A percentile compares a stretch with the other conserved stretches of the same genome.
Evolutionary conservation across 2,888 invertebrate genomes (phyloP).

Genomic region (Neoascia interrupta): DNA sequence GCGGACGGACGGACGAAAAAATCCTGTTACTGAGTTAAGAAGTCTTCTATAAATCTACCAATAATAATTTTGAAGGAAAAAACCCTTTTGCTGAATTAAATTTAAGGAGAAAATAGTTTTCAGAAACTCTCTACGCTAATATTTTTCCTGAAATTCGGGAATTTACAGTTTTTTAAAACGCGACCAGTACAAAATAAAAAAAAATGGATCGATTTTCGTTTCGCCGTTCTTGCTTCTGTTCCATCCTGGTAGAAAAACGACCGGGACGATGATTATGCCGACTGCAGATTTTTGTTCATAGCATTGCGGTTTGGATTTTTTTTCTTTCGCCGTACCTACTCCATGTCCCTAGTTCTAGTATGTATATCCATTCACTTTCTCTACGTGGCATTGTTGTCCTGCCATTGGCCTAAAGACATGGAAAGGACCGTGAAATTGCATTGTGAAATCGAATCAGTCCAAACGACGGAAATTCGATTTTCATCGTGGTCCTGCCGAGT

Average conservation of each 20-base stretch:
- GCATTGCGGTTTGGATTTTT: neutral
- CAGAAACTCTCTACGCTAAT: no score
- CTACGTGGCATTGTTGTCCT: slow-evolving; percentile 48
- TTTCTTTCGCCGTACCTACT: neutral
- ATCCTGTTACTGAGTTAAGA: no score
- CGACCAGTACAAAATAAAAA: no score
- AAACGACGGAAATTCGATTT: slow-evolving; percentile 78
- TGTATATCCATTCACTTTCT: slow-evolving; percentile 53
- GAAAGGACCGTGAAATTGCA: slow-evolving; percentile 78
- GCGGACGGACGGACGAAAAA: no score
- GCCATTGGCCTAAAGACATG: slow-evolving; percentile 63
- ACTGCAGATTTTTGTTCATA: slow-evolving; percentile 10
- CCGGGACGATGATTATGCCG: slow-evolving; percentile 6
- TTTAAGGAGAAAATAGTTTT: no score
- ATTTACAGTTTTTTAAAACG: no score
- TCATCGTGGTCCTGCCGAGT: slow-evolving; percentile 64
- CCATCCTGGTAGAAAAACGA: neutral
- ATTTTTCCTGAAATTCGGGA: no score
- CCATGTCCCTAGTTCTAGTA: no score
- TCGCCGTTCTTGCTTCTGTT: slow-evolving; percentile 38
- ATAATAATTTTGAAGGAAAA: no score
- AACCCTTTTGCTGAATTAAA: no score
- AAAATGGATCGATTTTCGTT: slow-evolving; percentile 56
- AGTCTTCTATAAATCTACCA: no score
- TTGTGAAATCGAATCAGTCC: slow-evolving; percentile 79